Base-by-base conservation (phyloP, 37 sponge, comb jelly and placozoan species). In the Dysidea cf. avara region DNA sequence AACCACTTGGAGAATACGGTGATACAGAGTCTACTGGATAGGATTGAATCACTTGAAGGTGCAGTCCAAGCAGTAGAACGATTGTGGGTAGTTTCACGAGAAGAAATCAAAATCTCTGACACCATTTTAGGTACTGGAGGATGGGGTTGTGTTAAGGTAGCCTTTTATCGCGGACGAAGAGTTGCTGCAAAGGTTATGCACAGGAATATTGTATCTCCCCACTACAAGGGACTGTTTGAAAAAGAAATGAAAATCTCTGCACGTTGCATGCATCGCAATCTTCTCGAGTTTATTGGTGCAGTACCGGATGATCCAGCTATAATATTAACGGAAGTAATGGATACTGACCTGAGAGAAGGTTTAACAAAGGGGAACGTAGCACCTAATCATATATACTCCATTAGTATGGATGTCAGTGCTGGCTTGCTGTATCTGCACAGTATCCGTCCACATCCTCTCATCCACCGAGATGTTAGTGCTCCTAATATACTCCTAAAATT, bases 391-490 rank as follows among this genome's bases (percentile, higher is more conserved):
- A 2, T 49, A 26, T 30, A 35, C 7, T 56, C 68, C 39, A 34
- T 68, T 28, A 22, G 55, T 34, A 13, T 43, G 20, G 69, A 79
- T 2, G 68, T 68, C 31, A 62, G 64, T 46, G 39, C 56, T 14
- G 79, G 70, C 26, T 62, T 79, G 20, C 51, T 56, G 30, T 79
- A 79, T 61, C 57, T 79, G 29, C 79, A 79, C 56, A 49, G 56
- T n/a, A 56, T 67, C 29, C n/a, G n/a, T n/a, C 79, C 79, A 17
- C 50, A 66, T 17, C 79, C 79, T 9, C 68, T 79, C 49, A 68
- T 79, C 20, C 79, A 79, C 43, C 59, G 79, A 24, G 79, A 79
- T n/a, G n/a, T n/a, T n/a, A n/a, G n/a, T n/a, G n/a, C n/a, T n/a
- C n/a, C n/a, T n/a, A n/a, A n/a, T n/a, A 62, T 79, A 13, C 56